These are phyloP conservation scores for Pantala flavescens DNA, from an alignment of 1,140 invertebrate species.

Conservation along the genomic window DNA sequence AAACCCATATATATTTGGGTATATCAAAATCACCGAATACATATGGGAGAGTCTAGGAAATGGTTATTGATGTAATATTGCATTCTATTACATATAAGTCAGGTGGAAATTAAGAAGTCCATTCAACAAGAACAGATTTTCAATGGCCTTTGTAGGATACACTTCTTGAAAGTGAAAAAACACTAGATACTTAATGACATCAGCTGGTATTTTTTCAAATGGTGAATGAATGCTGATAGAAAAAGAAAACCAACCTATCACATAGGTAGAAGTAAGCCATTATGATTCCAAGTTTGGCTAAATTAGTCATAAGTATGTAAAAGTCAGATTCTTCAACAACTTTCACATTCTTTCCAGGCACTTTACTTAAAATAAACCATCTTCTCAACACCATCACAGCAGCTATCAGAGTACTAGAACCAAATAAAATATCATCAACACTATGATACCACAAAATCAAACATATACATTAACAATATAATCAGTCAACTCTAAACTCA, in stretches of 20 bases:
- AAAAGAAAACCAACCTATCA: conserved; percentile 50
- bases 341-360: background rate
- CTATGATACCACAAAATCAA: background rate
- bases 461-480: too few relatives aligned
- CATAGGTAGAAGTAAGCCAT: conserved; percentile 91
- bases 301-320: conserved; percentile 47
- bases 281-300: conserved; percentile 76
- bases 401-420: conserved; percentile 46
- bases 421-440: conserved; percentile 20
- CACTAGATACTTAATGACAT: too few relatives aligned
- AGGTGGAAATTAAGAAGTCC: too few relatives aligned
- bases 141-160: too few relatives aligned
- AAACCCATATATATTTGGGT: too few relatives aligned
- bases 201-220: too few relatives aligned
- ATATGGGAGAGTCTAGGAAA: too few relatives aligned
- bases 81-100: too few relatives aligned
- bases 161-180: too few relatives aligned
- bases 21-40: too few relatives aligned
- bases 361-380: conserved; percentile 27
- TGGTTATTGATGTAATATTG: too few relatives aligned
- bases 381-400: conserved; percentile 41
- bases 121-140: too few relatives aligned
- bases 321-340: conserved; percentile 30
- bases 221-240: background rate
- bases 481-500: conserved; percentile 36